Percentiles rank a stretch among this genome's conserved stretches.
phyloP scores from a whole-genome alignment of 2,113 vertebrate species.

The Muntiacus muntjak region DNA sequence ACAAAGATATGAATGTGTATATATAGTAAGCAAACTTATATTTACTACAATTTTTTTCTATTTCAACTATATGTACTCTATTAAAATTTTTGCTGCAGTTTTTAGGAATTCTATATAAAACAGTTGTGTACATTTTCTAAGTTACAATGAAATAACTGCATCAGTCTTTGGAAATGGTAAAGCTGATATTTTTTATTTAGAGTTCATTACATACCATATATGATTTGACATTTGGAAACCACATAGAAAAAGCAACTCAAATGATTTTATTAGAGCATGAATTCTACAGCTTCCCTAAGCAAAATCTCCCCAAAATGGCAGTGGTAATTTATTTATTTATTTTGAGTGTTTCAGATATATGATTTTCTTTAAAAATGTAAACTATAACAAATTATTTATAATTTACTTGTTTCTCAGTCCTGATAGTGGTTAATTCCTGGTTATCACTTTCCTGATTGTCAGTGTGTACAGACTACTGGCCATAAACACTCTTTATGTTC shows the following conservation, averaged over 20 bases:
- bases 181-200: neutral
- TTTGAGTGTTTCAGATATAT: neutral
- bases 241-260: neutral
- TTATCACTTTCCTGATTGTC: neutral
- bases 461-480: neutral
- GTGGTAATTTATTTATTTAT: neutral
- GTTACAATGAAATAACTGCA: neutral
- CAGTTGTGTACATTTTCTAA: neutral
- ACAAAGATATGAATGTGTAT: neutral
- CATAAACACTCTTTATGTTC: neutral
- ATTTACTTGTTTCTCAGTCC: neutral
- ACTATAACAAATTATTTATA: neutral
- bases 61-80: neutral
- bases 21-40: neutral
- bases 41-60: neutral
- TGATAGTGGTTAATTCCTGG: neutral
- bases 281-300: neutral
- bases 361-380: neutral
- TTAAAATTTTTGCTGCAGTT: neutral
- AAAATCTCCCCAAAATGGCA: neutral
- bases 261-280: neutral
- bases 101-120: neutral
- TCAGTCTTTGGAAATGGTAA: neutral
- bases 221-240: neutral
- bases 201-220: neutral